These are phyloP conservation scores for Microplitis deprimator DNA, from an alignment of 2,888 invertebrate species.

Conservation along the genomic window DNA sequence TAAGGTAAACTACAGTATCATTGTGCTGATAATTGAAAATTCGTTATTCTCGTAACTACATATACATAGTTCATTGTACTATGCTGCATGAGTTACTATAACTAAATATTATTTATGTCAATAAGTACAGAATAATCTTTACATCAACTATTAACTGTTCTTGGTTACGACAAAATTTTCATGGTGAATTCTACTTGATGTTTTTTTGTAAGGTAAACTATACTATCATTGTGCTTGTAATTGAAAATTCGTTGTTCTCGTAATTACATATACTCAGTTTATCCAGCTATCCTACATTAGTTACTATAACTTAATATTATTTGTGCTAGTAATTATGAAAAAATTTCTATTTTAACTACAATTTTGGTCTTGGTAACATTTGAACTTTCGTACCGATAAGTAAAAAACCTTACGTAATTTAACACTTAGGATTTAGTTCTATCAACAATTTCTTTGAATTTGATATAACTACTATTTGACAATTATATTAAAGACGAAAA, in stretches of 20 bases:
- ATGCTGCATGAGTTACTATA: background rate
- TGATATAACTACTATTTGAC: too few relatives aligned
- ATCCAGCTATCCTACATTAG: background rate
- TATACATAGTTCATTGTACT: background rate
- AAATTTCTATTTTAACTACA: background rate
- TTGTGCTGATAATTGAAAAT: background rate
- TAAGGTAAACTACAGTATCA: background rate
- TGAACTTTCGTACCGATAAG: too few relatives aligned
- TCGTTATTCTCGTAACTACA: too few relatives aligned
- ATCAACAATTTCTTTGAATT: too few relatives aligned
- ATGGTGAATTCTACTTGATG: background rate
- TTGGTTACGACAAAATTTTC: background rate
- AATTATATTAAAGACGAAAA: too few relatives aligned
- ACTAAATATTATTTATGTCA: background rate
- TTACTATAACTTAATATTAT: background rate
- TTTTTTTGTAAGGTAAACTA: background rate
- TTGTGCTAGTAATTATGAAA: background rate
- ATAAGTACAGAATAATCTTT: background rate
- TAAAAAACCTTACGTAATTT: too few relatives aligned
- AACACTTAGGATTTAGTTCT: too few relatives aligned
- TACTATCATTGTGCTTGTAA: background rate
- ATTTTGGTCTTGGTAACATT: too few relatives aligned
- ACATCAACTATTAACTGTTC: background rate
- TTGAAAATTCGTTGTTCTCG: background rate
- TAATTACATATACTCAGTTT: background rate